Percentiles rank a stretch among this genome's conserved stretches.
These are phyloP conservation scores for Coelogynopora nodosa DNA, from an alignment of 2,888 invertebrate genomes.

Conservation along the genomic window DNA sequence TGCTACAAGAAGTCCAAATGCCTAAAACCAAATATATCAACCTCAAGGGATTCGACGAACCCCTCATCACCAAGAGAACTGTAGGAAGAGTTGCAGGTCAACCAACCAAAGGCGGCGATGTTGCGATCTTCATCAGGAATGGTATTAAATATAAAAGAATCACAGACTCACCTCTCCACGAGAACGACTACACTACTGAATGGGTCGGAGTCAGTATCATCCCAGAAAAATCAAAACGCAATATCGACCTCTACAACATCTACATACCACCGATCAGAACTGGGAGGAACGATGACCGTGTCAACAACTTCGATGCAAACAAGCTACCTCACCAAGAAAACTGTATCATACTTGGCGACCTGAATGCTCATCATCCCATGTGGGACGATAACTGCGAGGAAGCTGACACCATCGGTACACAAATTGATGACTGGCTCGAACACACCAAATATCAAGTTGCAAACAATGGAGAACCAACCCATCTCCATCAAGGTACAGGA, in stretches of 20 bases:
- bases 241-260: slow-evolving; percentile 12
- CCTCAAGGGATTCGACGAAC: neutral
- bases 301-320: slow-evolving; percentile 1
- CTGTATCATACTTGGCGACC: neutral
- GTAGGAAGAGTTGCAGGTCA: neutral
- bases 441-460: neutral
- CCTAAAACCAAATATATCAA: neutral
- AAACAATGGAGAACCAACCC: slow-evolving; percentile 12
- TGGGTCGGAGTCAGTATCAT: neutral
- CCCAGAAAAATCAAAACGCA: neutral
- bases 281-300: neutral
- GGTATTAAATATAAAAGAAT: slow-evolving; percentile 12
- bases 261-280: slow-evolving; percentile 10
- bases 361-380: slow-evolving; percentile 1
- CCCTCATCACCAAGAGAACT: neutral
- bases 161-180: neutral
- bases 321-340: neutral
- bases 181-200: neutral
- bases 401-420: neutral
- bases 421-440: neutral
- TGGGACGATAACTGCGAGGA: slow-evolving; percentile 4
- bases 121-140: neutral
- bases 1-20: slow-evolving; percentile 8
- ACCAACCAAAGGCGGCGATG: neutral
- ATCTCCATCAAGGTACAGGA: slow-evolving; percentile 2